A percentile compares a stretch with the other conserved stretches of the same genome.
These are phyloP conservation scores for Stenurella melanura DNA, from an alignment of 2,888 invertebrate genomes.

Conservation along the genomic window DNA sequence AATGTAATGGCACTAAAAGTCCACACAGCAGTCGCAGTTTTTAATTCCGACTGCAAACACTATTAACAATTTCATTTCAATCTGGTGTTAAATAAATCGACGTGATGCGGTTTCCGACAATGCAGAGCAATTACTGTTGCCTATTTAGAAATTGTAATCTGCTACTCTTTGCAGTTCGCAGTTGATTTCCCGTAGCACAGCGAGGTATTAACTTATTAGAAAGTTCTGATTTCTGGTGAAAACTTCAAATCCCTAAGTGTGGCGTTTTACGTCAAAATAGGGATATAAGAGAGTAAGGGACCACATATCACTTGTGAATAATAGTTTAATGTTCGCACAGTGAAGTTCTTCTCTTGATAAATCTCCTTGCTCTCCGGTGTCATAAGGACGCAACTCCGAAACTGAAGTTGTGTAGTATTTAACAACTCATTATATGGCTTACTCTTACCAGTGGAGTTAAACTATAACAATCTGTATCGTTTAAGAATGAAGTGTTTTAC, in stretches of 20 bases:
- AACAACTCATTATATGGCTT: too few species aligned
- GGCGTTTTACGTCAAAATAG: background rate
- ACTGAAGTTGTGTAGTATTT: too few species aligned
- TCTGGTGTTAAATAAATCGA: slow-evolving; percentile 1
- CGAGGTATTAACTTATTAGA: background rate
- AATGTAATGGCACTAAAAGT: slow-evolving; percentile 6
- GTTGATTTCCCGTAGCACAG: slow-evolving; percentile 7
- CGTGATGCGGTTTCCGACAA: slow-evolving; percentile 4
- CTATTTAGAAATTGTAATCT: slow-evolving; percentile 3
- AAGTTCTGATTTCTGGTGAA: background rate
- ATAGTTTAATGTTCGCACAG: background rate
- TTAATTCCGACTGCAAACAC: background rate
- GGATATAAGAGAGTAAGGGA: background rate
- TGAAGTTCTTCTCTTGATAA: background rate
- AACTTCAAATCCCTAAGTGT: background rate
- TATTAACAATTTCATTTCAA: slow-evolving; percentile 3
- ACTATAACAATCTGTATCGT: too few species aligned
- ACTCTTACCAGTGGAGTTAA: too few species aligned
- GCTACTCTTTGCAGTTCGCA: background rate
- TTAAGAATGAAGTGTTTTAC: too few species aligned
- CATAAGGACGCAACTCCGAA: too few species aligned
- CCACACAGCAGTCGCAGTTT: background rate
- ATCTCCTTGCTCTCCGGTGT: background rate
- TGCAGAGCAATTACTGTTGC: background rate
- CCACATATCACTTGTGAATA: background rate